phyloP scores from a whole-genome alignment of 2,113 vertebrate genomes.

The Stomatorhinus ivindoensis region DNA sequence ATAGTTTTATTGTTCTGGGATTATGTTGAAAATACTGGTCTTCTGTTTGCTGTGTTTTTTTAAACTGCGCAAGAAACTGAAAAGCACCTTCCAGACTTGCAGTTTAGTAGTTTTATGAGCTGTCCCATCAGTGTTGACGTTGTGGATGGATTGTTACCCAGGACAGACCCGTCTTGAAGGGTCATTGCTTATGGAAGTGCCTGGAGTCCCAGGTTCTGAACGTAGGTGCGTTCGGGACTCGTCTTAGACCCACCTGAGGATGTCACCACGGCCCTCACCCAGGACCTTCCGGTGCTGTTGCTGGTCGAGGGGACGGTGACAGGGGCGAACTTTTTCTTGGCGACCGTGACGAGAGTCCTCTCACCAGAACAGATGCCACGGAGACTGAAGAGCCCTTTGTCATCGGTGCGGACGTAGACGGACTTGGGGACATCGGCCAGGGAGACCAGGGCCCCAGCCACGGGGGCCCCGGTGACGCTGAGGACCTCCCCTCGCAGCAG shows the following conservation, averaged over 20 bases:
- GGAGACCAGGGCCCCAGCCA: conserved; percentile 60
- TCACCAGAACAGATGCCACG: conserved; percentile 59
- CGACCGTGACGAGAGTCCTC: conserved; percentile 53
- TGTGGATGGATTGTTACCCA: not conserved
- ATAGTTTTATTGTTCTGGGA: conserved; percentile 34
- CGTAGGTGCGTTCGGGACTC: not conserved
- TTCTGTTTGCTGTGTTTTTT: conserved; percentile 27
- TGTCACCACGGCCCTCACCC: conserved; percentile 56
- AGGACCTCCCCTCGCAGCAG: conserved; percentile 63
- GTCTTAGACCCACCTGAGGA: conserved; percentile 65
- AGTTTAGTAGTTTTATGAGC: conserved; percentile 20
- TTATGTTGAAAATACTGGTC: conserved; percentile 28
- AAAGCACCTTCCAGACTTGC: conserved; percentile 14
- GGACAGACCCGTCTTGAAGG: not conserved
- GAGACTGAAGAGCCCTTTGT: conserved; percentile 60
- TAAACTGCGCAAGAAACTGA: conserved; percentile 10
- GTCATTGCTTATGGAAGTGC: not conserved
- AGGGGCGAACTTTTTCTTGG: conserved; percentile 62
- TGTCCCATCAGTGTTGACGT: not conserved
- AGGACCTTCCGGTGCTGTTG: conserved; percentile 56
- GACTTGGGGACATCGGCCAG: conserved; percentile 48
- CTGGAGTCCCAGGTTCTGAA: not conserved
- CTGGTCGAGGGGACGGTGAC: conserved; percentile 43
- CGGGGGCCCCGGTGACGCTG: conserved; percentile 49
- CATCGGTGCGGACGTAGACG: conserved; percentile 55